A percentile compares a stretch with the other conserved stretches of the same genome.
These are phyloP conservation scores for Leptoclinus maculatus DNA, from an alignment of 2,797 vertebrate species.

Conservation along the genomic window DNA sequence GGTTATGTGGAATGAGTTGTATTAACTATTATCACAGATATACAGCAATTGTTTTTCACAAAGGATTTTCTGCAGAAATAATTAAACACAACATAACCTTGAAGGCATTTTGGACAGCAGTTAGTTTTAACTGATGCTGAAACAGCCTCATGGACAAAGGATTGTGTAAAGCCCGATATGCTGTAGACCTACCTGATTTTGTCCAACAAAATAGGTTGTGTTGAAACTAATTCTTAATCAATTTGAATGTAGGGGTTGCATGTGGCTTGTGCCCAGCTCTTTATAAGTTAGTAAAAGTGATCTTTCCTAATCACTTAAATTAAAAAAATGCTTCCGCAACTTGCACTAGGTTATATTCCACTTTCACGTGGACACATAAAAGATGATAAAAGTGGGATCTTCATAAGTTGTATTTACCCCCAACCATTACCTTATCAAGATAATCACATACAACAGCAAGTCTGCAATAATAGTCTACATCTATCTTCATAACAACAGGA, in stretches of 20 bases:
- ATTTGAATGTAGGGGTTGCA: neutral
- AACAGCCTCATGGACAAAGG: neutral
- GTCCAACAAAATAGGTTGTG: neutral
- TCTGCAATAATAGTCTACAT: too few relatives aligned
- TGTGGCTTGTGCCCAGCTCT: neutral
- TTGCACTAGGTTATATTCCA: neutral
- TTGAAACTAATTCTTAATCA: neutral
- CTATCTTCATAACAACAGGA: neutral
- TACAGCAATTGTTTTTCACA: neutral
- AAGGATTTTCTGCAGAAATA: conserved; percentile 1
- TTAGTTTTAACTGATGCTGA: neutral
- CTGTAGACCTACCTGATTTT: neutral
- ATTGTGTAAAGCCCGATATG: neutral
- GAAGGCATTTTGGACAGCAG: neutral
- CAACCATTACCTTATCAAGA: neutral
- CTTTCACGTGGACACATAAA: neutral
- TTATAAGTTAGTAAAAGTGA: neutral
- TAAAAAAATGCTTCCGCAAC: neutral
- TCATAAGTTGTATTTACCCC: neutral
- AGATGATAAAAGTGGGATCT: neutral
- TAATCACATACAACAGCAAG: neutral
- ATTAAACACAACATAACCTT: neutral
- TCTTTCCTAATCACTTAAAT: neutral
- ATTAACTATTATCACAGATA: neutral
- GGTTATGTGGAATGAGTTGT: neutral